phyloP scores from a whole-genome alignment of 2,888 invertebrate species.

The Caenorhabditis angaria region DNA sequence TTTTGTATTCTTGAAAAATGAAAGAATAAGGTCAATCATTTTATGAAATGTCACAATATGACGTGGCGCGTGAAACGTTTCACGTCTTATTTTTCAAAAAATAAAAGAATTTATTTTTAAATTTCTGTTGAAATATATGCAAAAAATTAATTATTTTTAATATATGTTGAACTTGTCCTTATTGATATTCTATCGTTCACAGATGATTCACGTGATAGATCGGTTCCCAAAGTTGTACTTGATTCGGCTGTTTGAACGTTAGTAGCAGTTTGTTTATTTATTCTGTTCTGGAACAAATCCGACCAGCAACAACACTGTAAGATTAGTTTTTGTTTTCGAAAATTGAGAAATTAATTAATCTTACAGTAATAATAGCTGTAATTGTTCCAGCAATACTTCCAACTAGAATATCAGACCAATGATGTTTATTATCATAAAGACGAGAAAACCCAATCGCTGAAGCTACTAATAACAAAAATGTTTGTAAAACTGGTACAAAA shows the following conservation, averaged over 20 bases:
- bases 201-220: not conserved
- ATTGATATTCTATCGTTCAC: not conserved
- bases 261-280: no score
- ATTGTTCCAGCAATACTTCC: slow-evolving; percentile 77
- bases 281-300: not conserved
- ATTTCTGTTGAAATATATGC: no score
- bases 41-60: not conserved
- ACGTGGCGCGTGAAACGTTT: not conserved
- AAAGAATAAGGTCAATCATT: not conserved
- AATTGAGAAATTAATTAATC: not conserved
- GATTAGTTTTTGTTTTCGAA: not conserved
- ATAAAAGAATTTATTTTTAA: no score
- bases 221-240: not conserved
- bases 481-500: slow-evolving; percentile 38
- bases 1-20: not conserved
- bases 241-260: no score
- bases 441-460: slow-evolving; percentile 76
- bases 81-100: no score
- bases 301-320: not conserved
- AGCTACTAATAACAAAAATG: slow-evolving; percentile 26
- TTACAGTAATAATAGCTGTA: slow-evolving; percentile 69
- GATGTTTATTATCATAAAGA: slow-evolving; percentile 94
- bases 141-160: not conserved
- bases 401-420: slow-evolving; percentile 92
- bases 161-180: not conserved